Evolutionary conservation across 2,797 vertebrate genomes (phyloP), one percentile per base, ranked within the genome.

Genomic region (Hippopotamyrus pictus): DNA sequence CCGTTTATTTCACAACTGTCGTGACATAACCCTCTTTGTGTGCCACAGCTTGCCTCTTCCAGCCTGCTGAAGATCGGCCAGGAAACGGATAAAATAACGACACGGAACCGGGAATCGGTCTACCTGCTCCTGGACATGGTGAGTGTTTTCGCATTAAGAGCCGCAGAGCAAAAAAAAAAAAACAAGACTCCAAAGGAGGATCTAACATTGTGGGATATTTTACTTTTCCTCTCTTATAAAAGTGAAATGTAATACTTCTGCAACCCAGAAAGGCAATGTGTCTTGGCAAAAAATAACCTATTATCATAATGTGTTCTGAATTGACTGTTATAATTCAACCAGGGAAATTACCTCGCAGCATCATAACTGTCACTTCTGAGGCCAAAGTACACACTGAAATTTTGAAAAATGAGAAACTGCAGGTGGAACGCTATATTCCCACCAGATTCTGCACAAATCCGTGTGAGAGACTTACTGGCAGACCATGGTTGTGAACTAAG

Each of bases 41-140:
- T 65, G n/a, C 83, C 69, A 4, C 90, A 97, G 97, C 96, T 97
- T 92, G 96, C 96, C 83, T 97, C 97, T 0, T 97, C 96, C 89
- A 97, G 97, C 92, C 93, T 97, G 37, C 94, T 97, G 93, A 97
- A 97, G 94, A 97, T 97, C 89, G 96, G 97, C 90, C 97, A 97
- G 91, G 96, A 97, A 91, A 97, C 96, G 0, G 97, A 97, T 92
- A 97, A 97, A 95, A 95, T 96, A 87, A 97, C 97, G 89, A 97
- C 96, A 89, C 94, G 96, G 87, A 97, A 97, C 93, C 94, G 97
- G 93, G 97, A 97, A 93, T 97, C 96, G 76, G 96, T 97, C 91
- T 97, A 97, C 92, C 94, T 97, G 91, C 95, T 97, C 88, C 93
- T 97, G 91, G 97, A 97, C 92, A 97, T 97, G 97, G 97, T 97